Conservation (phyloP, 2,888 invertebrate genomes). For the Drosophila multiciliata region DNA sequence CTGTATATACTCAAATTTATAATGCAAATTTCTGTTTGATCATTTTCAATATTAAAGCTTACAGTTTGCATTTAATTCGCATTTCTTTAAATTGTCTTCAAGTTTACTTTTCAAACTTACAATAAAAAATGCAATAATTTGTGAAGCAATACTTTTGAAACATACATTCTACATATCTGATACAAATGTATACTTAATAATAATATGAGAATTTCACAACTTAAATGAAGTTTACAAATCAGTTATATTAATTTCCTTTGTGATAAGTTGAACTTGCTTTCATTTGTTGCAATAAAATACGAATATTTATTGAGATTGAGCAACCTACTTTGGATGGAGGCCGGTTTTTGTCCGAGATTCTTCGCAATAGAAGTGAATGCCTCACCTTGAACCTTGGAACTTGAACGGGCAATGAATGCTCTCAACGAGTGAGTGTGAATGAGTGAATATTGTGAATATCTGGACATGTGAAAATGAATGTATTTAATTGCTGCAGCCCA, state of each 20-base stretch:
- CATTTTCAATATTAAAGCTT: background rate
- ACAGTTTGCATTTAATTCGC: background rate
- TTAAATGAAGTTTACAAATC: background rate
- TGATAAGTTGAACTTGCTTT: background rate
- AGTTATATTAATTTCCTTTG: background rate
- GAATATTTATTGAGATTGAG: conserved; percentile 27
- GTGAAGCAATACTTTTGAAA: background rate
- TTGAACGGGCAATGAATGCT: conserved; percentile 15
- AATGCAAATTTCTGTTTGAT: too few species aligned
- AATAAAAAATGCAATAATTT: background rate
- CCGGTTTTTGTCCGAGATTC: conserved; percentile 24
- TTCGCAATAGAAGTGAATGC: conserved; percentile 67
- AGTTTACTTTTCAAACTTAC: background rate
- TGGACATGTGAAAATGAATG: background rate
- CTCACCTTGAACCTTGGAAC: conserved; percentile 70
- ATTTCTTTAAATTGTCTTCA: too few species aligned
- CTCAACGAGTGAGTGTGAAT: conserved; percentile 7
- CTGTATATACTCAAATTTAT: background rate
- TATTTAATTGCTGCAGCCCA: conserved; percentile 43
- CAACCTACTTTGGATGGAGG: conserved; percentile 24
- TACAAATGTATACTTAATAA: too few species aligned
- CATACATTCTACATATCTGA: background rate
- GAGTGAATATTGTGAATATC: conserved; percentile 1
- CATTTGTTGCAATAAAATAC: background rate
- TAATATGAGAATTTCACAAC: background rate